Conservation (phyloP, 2,113 vertebrate genomes). For the Psophia crepitans region DNA sequence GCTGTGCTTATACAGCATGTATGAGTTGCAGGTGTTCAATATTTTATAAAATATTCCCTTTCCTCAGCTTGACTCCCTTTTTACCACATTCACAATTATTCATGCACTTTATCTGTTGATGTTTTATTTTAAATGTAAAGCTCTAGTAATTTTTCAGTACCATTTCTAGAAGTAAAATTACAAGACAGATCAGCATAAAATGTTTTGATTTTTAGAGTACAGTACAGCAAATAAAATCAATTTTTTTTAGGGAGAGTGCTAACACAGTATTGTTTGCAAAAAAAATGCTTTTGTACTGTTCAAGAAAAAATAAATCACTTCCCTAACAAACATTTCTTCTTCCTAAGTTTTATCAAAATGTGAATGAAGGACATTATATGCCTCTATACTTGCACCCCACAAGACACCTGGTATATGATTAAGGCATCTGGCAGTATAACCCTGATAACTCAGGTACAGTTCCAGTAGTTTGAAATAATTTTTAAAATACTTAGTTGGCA, state of each 20-base stretch:
- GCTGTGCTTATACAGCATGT: neutral
- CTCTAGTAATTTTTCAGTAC: neutral
- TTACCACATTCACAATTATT: neutral
- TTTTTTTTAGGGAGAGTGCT: neutral
- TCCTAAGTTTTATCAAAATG: neutral
- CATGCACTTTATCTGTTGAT: neutral
- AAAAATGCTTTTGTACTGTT: neutral
- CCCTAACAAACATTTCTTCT: neutral
- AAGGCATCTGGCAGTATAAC: neutral
- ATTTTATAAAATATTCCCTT: conserved; percentile 12
- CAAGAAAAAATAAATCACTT: neutral
- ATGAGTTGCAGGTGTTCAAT: neutral
- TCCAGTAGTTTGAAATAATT: neutral
- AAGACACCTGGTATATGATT: neutral
- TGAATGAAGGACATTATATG: neutral
- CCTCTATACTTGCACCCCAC: neutral
- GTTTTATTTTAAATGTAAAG: conserved; percentile 9
- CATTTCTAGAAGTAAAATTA: neutral
- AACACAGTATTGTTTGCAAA: neutral
- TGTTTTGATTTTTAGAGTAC: neutral
- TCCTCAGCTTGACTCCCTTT: neutral
- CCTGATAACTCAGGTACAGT: neutral
- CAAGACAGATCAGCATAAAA: neutral
- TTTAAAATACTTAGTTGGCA: neutral
- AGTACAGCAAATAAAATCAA: neutral